Percentiles rank a stretch among this genome's conserved stretches.
These are phyloP conservation scores for Drosophila prosaltans DNA, from an alignment of 1,140 invertebrate genomes.

Conservation along the genomic window DNA sequence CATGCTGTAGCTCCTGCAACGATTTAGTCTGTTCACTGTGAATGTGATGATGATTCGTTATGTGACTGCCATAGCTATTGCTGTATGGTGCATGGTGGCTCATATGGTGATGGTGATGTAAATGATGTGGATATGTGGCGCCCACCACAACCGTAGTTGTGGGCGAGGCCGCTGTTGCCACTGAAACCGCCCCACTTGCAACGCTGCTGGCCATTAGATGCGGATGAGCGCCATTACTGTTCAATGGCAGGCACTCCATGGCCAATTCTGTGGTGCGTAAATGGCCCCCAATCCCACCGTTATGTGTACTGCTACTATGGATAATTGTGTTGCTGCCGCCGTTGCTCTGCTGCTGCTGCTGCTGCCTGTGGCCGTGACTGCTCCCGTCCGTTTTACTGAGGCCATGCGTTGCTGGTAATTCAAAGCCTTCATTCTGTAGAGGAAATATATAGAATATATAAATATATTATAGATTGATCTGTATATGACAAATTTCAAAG, in stretches of 20 bases:
- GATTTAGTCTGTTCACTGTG: conserved; percentile 83
- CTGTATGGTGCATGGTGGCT: conserved; percentile 70
- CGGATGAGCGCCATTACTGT: conserved; percentile 58
- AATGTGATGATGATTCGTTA: conserved; percentile 62
- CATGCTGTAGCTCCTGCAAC: conserved; percentile 92
- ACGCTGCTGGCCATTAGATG: conserved; percentile 55
- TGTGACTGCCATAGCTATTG: conserved; percentile 73
- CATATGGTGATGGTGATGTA: conserved; percentile 69
- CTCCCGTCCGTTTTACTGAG: conserved; percentile 64
- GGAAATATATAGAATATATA: conserved; percentile 1
- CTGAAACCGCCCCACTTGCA: conserved; percentile 26
- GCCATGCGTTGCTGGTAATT: conserved; percentile 69
- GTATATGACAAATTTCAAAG: conserved; percentile 28
- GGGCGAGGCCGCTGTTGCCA: conserved; percentile 44
- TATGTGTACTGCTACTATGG: not conserved
- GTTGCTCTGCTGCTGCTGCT: conserved; percentile 43
- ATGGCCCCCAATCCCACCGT: not conserved
- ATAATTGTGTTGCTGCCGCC: conserved; percentile 33
- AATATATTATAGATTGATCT: not conserved
- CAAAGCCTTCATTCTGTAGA: conserved; percentile 76
- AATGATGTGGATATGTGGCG: conserved; percentile 73
- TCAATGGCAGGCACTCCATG: conserved; percentile 78
- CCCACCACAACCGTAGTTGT: conserved; percentile 71
- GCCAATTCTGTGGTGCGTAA: conserved; percentile 57
- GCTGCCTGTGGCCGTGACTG: conserved; percentile 38